A percentile compares a stretch with the other conserved stretches of the same genome.
phyloP scores from a whole-genome alignment of 2,113 vertebrate genomes.

The Thryonomys swinderianus region DNA sequence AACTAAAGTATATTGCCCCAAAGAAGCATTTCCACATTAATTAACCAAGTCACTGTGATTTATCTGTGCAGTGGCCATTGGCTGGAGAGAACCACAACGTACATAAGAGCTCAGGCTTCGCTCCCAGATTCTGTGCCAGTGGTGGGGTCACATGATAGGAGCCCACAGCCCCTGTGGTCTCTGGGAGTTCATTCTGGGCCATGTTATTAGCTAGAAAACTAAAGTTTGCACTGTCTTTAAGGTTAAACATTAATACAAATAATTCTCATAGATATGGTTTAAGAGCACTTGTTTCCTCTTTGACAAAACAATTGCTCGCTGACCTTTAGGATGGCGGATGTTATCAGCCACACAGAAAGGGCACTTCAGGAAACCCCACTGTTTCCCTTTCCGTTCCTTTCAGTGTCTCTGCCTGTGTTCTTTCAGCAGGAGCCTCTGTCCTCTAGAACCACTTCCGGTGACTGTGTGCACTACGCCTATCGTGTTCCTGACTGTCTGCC shows the following conservation, averaged over 20 bases:
- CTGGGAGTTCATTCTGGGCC: not conserved
- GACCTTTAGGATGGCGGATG: not conserved
- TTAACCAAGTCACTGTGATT: conserved; percentile 14
- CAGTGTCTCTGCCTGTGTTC: not conserved
- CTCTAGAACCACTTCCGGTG: not conserved
- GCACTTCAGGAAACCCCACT: not conserved
- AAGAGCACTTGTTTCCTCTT: not conserved
- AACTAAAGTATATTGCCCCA: conserved; percentile 45
- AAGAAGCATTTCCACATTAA: conserved; percentile 56
- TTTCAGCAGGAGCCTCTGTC: not conserved
- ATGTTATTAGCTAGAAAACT: not conserved
- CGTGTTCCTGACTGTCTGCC: not conserved
- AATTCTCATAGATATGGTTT: not conserved
- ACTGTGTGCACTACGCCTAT: not conserved
- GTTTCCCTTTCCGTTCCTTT: not conserved
- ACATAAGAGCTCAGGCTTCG: not conserved
- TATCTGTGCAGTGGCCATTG: not conserved
- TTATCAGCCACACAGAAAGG: too few relatives aligned
- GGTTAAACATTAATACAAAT: not conserved
- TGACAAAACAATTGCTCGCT: not conserved
- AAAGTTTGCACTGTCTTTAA: not conserved
- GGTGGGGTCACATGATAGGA: not conserved
- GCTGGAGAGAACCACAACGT: not conserved
- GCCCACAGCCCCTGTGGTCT: not conserved
- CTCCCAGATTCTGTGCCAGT: not conserved